Evolutionary conservation across 2,113 vertebrate genomes (phyloP).

Genomic region (Cynoglossus semilaevis): DNA sequence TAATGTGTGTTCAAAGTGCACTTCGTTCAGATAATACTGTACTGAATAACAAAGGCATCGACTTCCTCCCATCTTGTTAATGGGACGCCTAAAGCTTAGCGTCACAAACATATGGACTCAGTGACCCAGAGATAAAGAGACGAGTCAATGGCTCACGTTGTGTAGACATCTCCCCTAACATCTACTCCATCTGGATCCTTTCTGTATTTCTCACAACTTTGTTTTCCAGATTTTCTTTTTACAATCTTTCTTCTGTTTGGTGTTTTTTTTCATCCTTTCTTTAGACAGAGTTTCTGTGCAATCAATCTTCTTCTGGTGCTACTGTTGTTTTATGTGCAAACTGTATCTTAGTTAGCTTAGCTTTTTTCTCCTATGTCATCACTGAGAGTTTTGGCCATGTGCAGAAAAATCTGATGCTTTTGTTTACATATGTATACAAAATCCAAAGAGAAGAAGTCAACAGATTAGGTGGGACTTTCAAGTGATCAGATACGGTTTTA

Average conservation of each 20-base stretch:
- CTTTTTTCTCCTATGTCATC: too few species aligned
- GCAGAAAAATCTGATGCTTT: background rate
- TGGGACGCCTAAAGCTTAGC: slow-evolving; percentile 27
- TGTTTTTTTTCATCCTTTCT: too few species aligned
- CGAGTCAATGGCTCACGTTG: background rate
- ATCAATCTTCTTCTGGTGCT: background rate
- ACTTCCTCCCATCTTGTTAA: slow-evolving; percentile 12
- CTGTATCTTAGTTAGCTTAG: background rate
- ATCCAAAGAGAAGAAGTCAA: slow-evolving; percentile 2
- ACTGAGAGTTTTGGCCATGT: background rate
- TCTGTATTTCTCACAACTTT: slow-evolving; percentile 17
- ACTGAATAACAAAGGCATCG: background rate
- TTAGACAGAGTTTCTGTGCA: slow-evolving; percentile 8
- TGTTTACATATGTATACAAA: slow-evolving; percentile 7
- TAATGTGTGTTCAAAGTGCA: too few species aligned
- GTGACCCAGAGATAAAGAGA: slow-evolving; percentile 46
- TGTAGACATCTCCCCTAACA: background rate
- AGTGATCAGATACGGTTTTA: slow-evolving; percentile 22
- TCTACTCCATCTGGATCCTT: background rate
- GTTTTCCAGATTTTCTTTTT: too few species aligned
- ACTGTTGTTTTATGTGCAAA: too few species aligned
- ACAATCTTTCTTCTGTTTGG: too few species aligned
- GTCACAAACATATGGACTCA: slow-evolving; percentile 47
- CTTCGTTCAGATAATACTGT: background rate
- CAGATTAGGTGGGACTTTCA: slow-evolving; percentile 22